Percentiles rank a stretch among this genome's conserved stretches.
phyloP scores from a whole-genome alignment of 2,113 vertebrate genomes.

The Nannobrachium achirus region DNA sequence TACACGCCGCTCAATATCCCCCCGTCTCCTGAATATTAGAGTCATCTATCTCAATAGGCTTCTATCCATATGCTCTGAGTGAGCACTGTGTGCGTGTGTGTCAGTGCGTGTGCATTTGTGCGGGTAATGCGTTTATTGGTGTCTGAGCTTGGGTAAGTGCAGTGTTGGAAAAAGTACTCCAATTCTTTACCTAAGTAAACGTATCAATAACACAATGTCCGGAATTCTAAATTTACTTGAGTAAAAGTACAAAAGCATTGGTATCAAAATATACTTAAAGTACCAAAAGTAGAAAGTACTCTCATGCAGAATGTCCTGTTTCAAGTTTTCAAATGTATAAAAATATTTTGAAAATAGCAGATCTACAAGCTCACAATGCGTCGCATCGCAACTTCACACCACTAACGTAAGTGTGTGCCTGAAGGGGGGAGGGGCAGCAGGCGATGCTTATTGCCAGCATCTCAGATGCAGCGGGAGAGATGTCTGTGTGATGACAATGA shows the following conservation, averaged over 20 bases:
- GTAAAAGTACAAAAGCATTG: too few species aligned
- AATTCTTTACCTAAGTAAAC: too few species aligned
- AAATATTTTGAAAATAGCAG: too few species aligned
- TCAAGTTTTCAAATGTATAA: too few species aligned
- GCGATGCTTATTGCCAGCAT: conserved; percentile 26
- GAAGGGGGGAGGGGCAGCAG: conserved; percentile 29
- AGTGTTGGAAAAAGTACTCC: too few species aligned
- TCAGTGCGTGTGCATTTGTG: conserved; percentile 7
- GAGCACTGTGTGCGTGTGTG: conserved; percentile 5
- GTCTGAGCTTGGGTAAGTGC: conserved; percentile 12
- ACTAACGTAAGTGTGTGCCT: conserved; percentile 13
- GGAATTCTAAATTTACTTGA: too few species aligned
- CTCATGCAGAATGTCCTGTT: too few species aligned
- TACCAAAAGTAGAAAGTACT: too few species aligned
- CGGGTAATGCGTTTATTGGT: neutral
- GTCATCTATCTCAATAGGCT: conserved; percentile 16
- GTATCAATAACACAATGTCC: too few species aligned
- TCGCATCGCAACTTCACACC: too few species aligned
- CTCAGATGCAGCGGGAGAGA: conserved; percentile 30
- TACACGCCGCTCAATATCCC: neutral
- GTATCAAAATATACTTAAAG: too few species aligned
- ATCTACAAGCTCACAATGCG: too few species aligned
- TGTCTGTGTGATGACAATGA: conserved; percentile 55
- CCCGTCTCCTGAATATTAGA: neutral
- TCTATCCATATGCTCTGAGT: conserved; percentile 8